phyloP scores from a whole-genome alignment of 1,140 invertebrate species.

The Meteorus sp. region DNA sequence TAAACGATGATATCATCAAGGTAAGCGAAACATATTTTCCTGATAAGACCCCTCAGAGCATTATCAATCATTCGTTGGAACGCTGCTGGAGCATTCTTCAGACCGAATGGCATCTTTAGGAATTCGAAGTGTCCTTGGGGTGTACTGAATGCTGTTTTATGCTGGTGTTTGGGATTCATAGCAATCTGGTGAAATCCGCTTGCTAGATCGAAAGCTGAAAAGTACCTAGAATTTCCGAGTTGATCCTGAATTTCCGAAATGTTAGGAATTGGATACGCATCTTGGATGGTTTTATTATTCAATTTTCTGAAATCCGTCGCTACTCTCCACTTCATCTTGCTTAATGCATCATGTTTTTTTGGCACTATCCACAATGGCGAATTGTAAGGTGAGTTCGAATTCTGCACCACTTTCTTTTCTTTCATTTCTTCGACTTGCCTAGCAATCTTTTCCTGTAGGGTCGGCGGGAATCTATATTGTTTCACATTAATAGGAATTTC shows the following conservation, averaged over 20 bases:
- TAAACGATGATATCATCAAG: neutral
- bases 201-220: neutral
- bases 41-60: neutral
- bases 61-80: slow-evolving; percentile 8
- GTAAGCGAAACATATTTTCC: neutral
- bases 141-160: slow-evolving; percentile 6
- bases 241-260: neutral
- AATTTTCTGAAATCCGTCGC: neutral
- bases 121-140: slow-evolving; percentile 7
- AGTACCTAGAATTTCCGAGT: neutral
- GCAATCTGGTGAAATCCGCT: neutral
- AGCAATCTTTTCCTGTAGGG: slow-evolving; percentile 13
- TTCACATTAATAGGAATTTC: slow-evolving; percentile 18
- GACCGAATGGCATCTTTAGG: neutral
- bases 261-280: neutral
- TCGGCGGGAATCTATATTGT: slow-evolving; percentile 21
- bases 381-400: slow-evolving; percentile 17
- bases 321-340: neutral
- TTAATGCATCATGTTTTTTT: neutral
- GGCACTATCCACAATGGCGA: neutral
- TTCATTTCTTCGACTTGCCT: slow-evolving; percentile 22
- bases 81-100: slow-evolving; percentile 5
- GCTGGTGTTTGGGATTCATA: neutral
- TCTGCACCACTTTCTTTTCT: slow-evolving; percentile 18
- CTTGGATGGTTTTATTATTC: neutral